Base-by-base conservation (phyloP, 2,888 invertebrate species). In the Conchocele bisecta region DNA sequence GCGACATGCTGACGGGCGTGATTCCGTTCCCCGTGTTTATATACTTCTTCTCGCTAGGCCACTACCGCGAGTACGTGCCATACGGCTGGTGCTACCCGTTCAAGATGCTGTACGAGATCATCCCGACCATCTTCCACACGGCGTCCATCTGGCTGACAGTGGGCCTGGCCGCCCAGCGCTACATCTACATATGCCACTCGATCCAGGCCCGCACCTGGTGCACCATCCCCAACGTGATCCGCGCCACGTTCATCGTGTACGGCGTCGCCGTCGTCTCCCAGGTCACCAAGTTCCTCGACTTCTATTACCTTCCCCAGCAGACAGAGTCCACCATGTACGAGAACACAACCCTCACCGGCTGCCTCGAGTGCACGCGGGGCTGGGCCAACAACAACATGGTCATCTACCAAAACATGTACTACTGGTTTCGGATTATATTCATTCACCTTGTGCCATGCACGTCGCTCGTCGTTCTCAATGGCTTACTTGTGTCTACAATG, bases 111-210 rank as follows among this genome's bases (percentile, higher is more conserved):
- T 79, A 80, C 11, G 84, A 86, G 46, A 72, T 85, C 35, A 83
- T 91, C 39, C 91, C 91, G 2, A 91, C 89, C 11, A 87, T 91
- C 92, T 97, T 97, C 91, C 98, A 98, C 92, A 97, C 97, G 4
- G 96, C 97, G 4, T 96, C 97, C 82, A 97, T 97, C 74, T 98
- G 97, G 97, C 92, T 98, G 83, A 98, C 98, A 0, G 93, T 98
- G 79, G 95, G 96, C 0, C 92, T 98, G 72, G 98, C 98, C 0
- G 95, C 96, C 20, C 98, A 98, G 92, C 93, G 98, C 82, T 98
- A 97, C 92, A 96, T 98, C 85, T 98, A 97, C 92, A 97, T 98
- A 1, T 98, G 97, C 88, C 97, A 97, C 91, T 96, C 97, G 0
- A 95, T 96, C 0, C 93, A 95, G 73, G 98, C 98, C 0, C 93